These are phyloP conservation scores for Hylaea fasciaria DNA, from an alignment of 2,888 invertebrate genomes.

Conservation along the genomic window DNA sequence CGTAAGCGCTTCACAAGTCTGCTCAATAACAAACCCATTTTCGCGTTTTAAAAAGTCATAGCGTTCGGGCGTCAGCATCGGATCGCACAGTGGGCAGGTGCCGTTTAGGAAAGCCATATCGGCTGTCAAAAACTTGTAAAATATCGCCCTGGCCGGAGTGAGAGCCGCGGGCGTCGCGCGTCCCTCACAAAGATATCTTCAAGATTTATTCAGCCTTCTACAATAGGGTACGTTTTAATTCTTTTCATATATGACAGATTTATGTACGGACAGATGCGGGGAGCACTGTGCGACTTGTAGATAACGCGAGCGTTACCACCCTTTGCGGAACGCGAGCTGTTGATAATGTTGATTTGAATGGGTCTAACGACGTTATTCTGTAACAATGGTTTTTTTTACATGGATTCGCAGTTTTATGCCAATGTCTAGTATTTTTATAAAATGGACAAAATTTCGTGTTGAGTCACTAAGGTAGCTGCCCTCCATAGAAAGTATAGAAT, in stretches of 20 bases:
- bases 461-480: too few relatives aligned
- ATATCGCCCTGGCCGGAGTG: slow-evolving; percentile 84
- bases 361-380: slow-evolving; percentile 19
- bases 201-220: slow-evolving; percentile 82
- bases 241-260: slow-evolving; percentile 83
- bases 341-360: slow-evolving; percentile 34
- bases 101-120: slow-evolving; percentile 86
- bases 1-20: background rate
- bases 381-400: slow-evolving; percentile 1
- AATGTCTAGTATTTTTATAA: too few relatives aligned
- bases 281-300: slow-evolving; percentile 53
- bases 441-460: too few relatives aligned
- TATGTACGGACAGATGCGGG: slow-evolving; percentile 80
- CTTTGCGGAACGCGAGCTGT: slow-evolving; percentile 52
- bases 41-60: slow-evolving; percentile 31
- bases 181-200: slow-evolving; percentile 81
- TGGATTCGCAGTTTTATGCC: background rate
- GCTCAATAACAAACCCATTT: slow-evolving; percentile 34
- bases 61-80: slow-evolving; percentile 27
- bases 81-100: slow-evolving; percentile 70
- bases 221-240: slow-evolving; percentile 84
- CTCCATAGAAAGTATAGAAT: too few relatives aligned
- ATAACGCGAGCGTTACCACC: slow-evolving; percentile 68
- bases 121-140: slow-evolving; percentile 89
- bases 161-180: slow-evolving; percentile 70